These are phyloP conservation scores for Sterna hirundo DNA, from an alignment of 2,113 vertebrate species.

Conservation along the genomic window DNA sequence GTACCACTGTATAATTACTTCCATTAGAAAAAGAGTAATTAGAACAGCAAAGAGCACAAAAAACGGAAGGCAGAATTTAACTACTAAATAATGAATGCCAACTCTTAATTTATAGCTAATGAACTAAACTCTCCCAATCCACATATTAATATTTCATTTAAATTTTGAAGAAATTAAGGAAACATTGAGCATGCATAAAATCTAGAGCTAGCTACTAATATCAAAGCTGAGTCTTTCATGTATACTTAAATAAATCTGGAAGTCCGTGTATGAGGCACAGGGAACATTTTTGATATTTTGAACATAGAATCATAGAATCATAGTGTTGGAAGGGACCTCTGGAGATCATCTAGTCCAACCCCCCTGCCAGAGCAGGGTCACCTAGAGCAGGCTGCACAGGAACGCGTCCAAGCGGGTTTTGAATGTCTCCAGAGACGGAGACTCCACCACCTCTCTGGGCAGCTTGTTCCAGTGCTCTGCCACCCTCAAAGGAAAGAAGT, in stretches of 20 bases:
- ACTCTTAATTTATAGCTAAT: slow-evolving; percentile 45
- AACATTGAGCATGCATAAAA: slow-evolving; percentile 4
- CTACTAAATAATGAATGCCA: slow-evolving; percentile 47
- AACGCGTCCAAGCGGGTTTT: too few relatives aligned
- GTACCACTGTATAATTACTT: background rate
- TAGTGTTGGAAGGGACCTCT: too few relatives aligned
- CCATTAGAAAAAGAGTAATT: slow-evolving; percentile 9
- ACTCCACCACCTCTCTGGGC: too few relatives aligned
- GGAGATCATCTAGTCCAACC: too few relatives aligned
- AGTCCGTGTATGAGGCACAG: background rate
- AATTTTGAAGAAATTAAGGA: slow-evolving; percentile 41
- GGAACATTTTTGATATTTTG: background rate
- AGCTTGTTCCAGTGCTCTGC: too few relatives aligned
- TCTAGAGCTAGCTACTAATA: background rate
- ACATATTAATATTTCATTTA: slow-evolving; percentile 41
- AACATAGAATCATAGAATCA: background rate
- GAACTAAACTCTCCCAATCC: slow-evolving; percentile 38
- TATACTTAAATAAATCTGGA: slow-evolving; percentile 12
- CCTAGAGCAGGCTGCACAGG: too few relatives aligned
- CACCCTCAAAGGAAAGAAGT: too few relatives aligned
- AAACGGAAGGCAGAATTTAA: background rate
- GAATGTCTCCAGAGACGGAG: too few relatives aligned
- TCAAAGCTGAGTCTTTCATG: background rate
- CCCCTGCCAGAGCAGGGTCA: too few relatives aligned
- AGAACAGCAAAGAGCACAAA: background rate